Evolutionary conservation across 2,797 vertebrate species (phyloP).

Genomic region (Garrulus glandarius): DNA sequence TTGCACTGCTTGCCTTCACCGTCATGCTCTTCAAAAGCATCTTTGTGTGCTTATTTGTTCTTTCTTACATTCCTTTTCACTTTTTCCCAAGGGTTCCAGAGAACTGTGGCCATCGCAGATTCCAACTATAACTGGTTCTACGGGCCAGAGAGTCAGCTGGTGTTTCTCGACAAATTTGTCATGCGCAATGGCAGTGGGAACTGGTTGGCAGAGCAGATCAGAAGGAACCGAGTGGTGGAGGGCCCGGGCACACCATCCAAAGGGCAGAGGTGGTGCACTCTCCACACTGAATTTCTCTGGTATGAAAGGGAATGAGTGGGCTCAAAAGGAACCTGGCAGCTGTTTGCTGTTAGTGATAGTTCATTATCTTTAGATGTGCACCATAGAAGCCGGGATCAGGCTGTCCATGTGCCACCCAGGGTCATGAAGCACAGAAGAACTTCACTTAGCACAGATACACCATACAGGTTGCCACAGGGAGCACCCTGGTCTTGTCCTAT

Average conservation of each 20-base stretch:
- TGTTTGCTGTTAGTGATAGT: not conserved
- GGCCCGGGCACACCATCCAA: slow-evolving; percentile 92
- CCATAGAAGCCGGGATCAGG: not conserved
- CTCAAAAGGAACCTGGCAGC: not conserved
- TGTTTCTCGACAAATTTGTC: slow-evolving; percentile 94
- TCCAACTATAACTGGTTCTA: slow-evolving; percentile 99
- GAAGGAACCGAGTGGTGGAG: slow-evolving; percentile 86
- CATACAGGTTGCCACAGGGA: not conserved
- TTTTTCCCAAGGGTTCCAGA: slow-evolving; percentile 87
- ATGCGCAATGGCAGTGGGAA: slow-evolving; percentile 97
- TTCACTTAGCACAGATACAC: not conserved
- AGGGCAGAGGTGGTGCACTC: slow-evolving; percentile 95
- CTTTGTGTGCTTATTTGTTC: slow-evolving; percentile 10
- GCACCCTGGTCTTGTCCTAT: not conserved
- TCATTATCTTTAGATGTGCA: not conserved
- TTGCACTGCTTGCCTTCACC: not conserved
- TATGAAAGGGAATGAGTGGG: slow-evolving; percentile 68
- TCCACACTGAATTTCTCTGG: slow-evolving; percentile 99
- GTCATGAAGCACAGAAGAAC: not conserved
- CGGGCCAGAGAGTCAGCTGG: slow-evolving; percentile 96
- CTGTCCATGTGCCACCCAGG: not conserved
- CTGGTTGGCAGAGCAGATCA: slow-evolving; percentile 92
- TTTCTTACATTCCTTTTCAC: slow-evolving; percentile 22
- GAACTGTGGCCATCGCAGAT: slow-evolving; percentile 94
- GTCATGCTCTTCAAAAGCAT: not conserved